Conservation (phyloP, 2,113 vertebrate species). For the Corythornis madagascariensis region DNA sequence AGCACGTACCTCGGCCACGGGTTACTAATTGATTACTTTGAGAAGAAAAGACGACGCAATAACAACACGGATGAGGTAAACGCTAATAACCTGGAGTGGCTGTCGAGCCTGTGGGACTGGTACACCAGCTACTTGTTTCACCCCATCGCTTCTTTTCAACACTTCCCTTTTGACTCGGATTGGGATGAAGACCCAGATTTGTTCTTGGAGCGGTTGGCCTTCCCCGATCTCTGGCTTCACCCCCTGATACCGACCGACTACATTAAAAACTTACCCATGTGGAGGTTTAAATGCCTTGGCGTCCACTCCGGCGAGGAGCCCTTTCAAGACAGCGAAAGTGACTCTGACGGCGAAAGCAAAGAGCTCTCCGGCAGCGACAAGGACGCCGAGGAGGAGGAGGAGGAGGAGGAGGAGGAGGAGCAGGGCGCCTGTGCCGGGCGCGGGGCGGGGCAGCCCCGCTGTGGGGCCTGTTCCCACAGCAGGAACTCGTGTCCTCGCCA, state of each 20-base stretch:
- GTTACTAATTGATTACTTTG: constrained; percentile 94
- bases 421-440: too few relatives aligned
- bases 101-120: constrained; percentile 98
- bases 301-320: constrained; percentile 61
- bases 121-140: constrained; percentile 95
- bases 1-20: constrained; percentile 94
- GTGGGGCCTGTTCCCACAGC: too few relatives aligned
- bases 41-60: constrained; percentile 90
- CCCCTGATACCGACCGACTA: constrained; percentile 93
- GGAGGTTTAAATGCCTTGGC: constrained; percentile 81
- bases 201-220: constrained; percentile 89
- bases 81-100: constrained; percentile 94
- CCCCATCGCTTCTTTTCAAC: constrained; percentile 92
- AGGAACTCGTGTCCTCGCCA: background rate
- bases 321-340: constrained; percentile 76
- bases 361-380: constrained; percentile 51
- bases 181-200: constrained; percentile 95
- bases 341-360: constrained; percentile 76
- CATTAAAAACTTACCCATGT: constrained; percentile 90
- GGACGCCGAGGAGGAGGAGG: constrained; percentile 42
- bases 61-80: constrained; percentile 85
- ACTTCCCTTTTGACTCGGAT: constrained; percentile 88
- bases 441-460: too few relatives aligned
- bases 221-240: constrained; percentile 96
- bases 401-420: too few relatives aligned